Conservation (phyloP, 2,797 vertebrate species). For the Falco rusticolus region DNA sequence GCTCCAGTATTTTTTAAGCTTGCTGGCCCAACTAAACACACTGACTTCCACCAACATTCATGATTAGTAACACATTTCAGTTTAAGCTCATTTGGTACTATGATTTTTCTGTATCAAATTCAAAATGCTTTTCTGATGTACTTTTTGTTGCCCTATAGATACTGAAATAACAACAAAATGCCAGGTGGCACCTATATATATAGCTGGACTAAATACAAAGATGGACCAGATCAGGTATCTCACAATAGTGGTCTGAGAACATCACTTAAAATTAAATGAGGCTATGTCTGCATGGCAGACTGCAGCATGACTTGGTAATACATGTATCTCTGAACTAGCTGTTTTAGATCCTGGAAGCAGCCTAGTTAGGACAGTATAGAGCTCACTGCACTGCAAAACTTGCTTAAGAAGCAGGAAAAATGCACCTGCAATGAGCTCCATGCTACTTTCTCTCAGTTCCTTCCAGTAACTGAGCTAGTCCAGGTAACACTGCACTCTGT, state of each 20-base stretch:
- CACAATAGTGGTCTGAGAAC: background rate
- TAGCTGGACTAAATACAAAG: background rate
- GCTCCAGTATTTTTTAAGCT: conserved; percentile 33
- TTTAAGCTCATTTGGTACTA: background rate
- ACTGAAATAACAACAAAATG: background rate
- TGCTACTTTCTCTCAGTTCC: background rate
- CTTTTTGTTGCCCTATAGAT: background rate
- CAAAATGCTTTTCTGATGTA: background rate
- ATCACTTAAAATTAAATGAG: background rate
- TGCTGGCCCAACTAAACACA: background rate
- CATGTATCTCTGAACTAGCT: background rate
- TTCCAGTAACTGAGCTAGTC: background rate
- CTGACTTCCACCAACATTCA: conserved; percentile 39
- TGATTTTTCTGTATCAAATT: conserved; percentile 13
- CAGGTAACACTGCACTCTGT: background rate
- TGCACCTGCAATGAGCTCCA: background rate
- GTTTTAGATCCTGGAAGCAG: background rate
- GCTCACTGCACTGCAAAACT: background rate
- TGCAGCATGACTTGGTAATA: background rate
- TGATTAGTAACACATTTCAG: conserved; percentile 48
- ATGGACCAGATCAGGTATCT: background rate
- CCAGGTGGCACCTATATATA: background rate
- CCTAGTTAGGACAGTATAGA: background rate
- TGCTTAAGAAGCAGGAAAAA: background rate
- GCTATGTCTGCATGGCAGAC: background rate